phyloP scores from a whole-genome alignment of 1,140 invertebrate species.

The Neelides sp. region DNA sequence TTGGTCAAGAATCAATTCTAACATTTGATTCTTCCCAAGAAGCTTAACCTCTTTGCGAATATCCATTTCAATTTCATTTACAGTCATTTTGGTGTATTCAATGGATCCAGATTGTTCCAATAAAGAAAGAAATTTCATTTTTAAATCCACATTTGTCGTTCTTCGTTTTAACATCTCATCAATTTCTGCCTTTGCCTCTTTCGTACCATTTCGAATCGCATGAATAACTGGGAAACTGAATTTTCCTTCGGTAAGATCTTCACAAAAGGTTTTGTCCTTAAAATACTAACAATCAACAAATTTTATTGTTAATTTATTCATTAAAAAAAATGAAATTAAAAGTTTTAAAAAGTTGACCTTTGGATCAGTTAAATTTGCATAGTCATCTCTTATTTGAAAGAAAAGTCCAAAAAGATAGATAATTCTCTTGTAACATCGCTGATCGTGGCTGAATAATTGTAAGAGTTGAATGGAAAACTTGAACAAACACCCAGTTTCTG shows the following conservation, averaged over 20 bases:
- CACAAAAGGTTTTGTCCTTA: conserved; percentile 89
- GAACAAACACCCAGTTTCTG: conserved; percentile 91
- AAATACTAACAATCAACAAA: conserved; percentile 58
- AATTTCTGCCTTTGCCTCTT: conserved; percentile 75
- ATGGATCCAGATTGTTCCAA: conserved; percentile 80
- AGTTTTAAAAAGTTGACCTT: conserved; percentile 59
- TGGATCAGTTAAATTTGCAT: conserved; percentile 71
- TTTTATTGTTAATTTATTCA: too few relatives aligned
- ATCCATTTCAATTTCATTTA: conserved; percentile 57
- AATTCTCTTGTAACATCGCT: conserved; percentile 69
- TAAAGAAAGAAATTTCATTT: conserved; percentile 77
- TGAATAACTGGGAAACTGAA: conserved; percentile 96
- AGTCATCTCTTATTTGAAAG: conserved; percentile 94
- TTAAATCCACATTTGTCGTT: conserved; percentile 77
- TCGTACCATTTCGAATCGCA: conserved; percentile 62
- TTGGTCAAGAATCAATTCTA: conserved; percentile 63
- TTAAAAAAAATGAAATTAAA: neutral
- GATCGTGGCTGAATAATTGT: conserved; percentile 86
- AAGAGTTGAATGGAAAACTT: conserved; percentile 84
- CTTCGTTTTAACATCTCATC: conserved; percentile 84
- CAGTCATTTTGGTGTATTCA: conserved; percentile 61
- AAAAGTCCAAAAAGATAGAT: conserved; percentile 76
- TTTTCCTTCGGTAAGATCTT: conserved; percentile 95
- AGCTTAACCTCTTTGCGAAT: conserved; percentile 57
- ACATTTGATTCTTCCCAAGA: conserved; percentile 67